Base-by-base conservation (phyloP, 2,888 invertebrate species). In the Caenorhabditis drosophilae region DNA sequence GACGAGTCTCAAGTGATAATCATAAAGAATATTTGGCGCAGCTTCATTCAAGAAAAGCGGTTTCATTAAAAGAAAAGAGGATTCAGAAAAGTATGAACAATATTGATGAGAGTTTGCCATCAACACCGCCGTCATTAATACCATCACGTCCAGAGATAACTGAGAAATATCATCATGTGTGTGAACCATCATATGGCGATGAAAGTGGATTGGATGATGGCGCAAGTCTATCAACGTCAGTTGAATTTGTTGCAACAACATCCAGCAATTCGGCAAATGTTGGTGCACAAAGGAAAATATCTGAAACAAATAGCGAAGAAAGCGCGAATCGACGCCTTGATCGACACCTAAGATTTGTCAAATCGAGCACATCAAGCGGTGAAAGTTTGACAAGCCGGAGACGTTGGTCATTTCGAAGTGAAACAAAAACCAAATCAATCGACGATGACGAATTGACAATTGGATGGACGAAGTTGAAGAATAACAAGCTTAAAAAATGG, bases 31-130 rank as follows among this genome's bases (percentile, higher is more conserved):
- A 76, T 51, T 64, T 76, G 34, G 57, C 58, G 11, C 53, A 55
- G 44, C 54, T 71, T 11, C 75, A 75, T 47, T 59, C 62, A 27
- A 57, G 67, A 20, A 75, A 75, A 52, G 73, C 75, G n/a, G 67
- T 52, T n/a, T 66, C 67, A 12, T 41, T 70, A 52, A 71, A 69
- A 57, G 71, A 64, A 60, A 59, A 66, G 41, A 55, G 59, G 23
- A 48, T 42, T 35, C 54, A 47, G 12, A 51, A 46, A 34, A 51
- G 53, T 7, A 46, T 52, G 1, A 48, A 52, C 38, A 54, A 54
- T 18, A 58, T 48, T 22, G 57, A 57, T 34, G 56, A 26, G 7
- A n/a, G n/a, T n/a, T n/a, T n/a, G n/a, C 49, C 58, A 4, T 45
- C 58, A 3, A 48, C 62, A 0, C 50, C 67, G 1, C 62, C 62